Evolutionary conservation across 1,140 invertebrate species (phyloP).

Genomic region (Drosophila subpulchrella): DNA sequence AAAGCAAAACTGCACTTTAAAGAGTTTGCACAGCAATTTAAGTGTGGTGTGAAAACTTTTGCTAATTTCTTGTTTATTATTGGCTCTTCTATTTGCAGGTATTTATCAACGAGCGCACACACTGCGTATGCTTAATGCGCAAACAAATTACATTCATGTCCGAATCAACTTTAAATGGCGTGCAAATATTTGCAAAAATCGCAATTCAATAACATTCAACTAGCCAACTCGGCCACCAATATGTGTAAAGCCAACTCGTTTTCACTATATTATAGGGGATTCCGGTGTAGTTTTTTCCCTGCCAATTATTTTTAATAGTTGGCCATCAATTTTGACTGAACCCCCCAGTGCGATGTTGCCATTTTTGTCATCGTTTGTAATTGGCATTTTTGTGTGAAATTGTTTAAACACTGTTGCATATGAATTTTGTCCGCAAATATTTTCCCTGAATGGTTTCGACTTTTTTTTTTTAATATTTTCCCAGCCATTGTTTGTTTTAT

Average conservation of each 20-base stretch:
- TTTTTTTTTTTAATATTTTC: slow-evolving; percentile 40
- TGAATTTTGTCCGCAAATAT: slow-evolving; percentile 35
- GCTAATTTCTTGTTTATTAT: slow-evolving; percentile 37
- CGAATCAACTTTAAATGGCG: slow-evolving; percentile 62
- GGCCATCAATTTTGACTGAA: slow-evolving; percentile 35
- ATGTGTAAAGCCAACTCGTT: slow-evolving; percentile 59
- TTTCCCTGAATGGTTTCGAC: slow-evolving; percentile 12
- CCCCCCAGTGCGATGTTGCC: not conserved
- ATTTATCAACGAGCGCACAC: slow-evolving; percentile 2
- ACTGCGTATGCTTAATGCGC: slow-evolving; percentile 57
- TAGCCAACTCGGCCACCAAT: slow-evolving; percentile 42
- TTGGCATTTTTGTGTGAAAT: slow-evolving; percentile 46
- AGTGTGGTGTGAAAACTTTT: slow-evolving; percentile 33
- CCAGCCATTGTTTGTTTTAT: not conserved
- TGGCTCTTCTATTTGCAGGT: slow-evolving; percentile 22
- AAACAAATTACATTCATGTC: slow-evolving; percentile 39
- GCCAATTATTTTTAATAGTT: slow-evolving; percentile 41
- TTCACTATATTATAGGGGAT: slow-evolving; percentile 18
- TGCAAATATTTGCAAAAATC: slow-evolving; percentile 66
- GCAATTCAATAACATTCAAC: slow-evolving; percentile 67
- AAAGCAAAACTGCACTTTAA: slow-evolving; percentile 49
- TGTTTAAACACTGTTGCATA: slow-evolving; percentile 49
- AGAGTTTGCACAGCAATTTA: slow-evolving; percentile 52
- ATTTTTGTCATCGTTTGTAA: slow-evolving; percentile 48
- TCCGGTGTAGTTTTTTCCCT: slow-evolving; percentile 24